A percentile compares a stretch with the other conserved stretches of the same genome.
These are phyloP conservation scores for Serripes groenlandicus DNA, from an alignment of 2,888 invertebrate genomes.

Conservation along the genomic window DNA sequence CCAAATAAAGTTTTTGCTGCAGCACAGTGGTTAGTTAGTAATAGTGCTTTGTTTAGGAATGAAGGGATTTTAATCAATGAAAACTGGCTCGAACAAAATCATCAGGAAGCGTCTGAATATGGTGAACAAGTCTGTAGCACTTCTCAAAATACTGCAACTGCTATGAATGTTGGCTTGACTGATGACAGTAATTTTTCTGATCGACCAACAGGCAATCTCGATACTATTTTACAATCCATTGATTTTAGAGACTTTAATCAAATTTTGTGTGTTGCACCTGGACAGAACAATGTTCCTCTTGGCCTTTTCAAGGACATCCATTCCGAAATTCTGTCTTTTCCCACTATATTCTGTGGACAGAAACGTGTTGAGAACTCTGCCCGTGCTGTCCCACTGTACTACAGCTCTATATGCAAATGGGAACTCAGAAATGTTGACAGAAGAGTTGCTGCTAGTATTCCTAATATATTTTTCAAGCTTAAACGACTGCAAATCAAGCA, in stretches of 20 bases:
- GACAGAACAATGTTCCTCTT: neutral
- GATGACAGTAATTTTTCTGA: conserved; percentile 54
- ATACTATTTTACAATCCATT: conserved; percentile 30
- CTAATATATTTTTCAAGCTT: conserved; percentile 49
- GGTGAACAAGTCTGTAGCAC: too few relatives aligned
- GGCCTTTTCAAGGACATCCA: neutral
- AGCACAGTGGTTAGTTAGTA: conserved; percentile 53
- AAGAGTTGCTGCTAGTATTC: neutral
- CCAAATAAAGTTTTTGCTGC: conserved; percentile 53
- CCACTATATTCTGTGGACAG: neutral
- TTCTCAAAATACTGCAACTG: too few relatives aligned
- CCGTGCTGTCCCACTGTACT: neutral
- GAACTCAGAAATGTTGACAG: neutral
- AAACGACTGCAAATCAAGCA: conserved; percentile 18
- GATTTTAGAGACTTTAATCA: conserved; percentile 46
- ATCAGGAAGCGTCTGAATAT: neutral
- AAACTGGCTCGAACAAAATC: conserved; percentile 15
- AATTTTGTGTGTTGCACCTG: conserved; percentile 21
- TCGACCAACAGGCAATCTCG: conserved; percentile 17
- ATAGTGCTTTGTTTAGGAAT: conserved; percentile 47
- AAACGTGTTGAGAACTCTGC: neutral
- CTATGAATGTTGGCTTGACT: neutral
- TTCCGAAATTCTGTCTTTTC: neutral
- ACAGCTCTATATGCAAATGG: neutral
- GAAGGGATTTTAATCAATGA: conserved; percentile 46